Evolutionary conservation across 2,888 invertebrate genomes (phyloP), one percentile per base, ranked within the genome.

Genomic region (Morpho helenor): DNA sequence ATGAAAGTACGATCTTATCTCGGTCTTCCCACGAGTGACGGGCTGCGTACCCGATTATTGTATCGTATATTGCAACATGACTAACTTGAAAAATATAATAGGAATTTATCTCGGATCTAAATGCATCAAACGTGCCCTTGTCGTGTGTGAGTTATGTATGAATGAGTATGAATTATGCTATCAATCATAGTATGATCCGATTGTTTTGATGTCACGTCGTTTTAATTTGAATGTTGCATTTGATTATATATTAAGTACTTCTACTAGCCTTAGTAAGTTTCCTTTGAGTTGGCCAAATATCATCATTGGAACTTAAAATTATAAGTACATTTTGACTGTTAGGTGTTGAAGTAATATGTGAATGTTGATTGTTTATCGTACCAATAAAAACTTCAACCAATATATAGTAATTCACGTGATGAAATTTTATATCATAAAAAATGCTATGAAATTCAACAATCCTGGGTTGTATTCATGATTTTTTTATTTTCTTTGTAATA

Each of bases 1-100:
- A 83, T 84, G 87, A 88, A 87, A 86, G 84, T 82, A 77, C 76
- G 69, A 69, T 63, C 71, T 74, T 84, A 86, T 85, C 85, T 75
- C 62, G 66, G 79, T 84, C 83, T 87, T 87, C 87, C 80, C 86
- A 84, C 83, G 78, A 74, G 70, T 75, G 79, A 76, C 76, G 71
- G 71, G 71, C 73, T 73, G 73, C 74, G 70, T 68, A 72, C 69
- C 61, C 61, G 59, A 57, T 62, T 62, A 56, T 60, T 57, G 54
- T 57, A 51, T 59, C 53, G 48, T 52, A 62, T 54, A 46, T 54
- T 50, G 49, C 62, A 50, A 57, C 52, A 57, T 43, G 48, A 39
- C 56, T 53, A 54, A 56, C 56, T 59, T 49, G 43, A 59, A 56
- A 53, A 47, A 51, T 56, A 48, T 57, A 61, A 49, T 59, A 53